Conservation (phyloP, 2,113 vertebrate species). For the Pycnonotus jocosus region DNA sequence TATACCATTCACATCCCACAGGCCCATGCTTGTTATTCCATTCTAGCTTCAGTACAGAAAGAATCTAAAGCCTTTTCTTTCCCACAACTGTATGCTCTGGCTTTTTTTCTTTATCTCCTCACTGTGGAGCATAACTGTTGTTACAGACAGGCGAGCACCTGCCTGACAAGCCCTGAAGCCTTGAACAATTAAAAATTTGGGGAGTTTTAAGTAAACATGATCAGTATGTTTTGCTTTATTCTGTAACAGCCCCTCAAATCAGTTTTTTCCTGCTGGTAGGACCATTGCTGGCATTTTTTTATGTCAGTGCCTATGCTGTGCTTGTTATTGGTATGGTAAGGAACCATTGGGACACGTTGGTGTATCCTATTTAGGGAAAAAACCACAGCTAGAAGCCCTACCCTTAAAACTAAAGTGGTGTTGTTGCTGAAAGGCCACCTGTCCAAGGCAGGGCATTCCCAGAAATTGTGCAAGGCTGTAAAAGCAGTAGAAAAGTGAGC, state of each 20-base stretch:
- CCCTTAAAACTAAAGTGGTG: accelerated
- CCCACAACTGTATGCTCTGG: neutral
- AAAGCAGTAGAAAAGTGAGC: neutral
- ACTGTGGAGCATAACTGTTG: accelerated
- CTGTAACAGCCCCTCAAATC: neutral
- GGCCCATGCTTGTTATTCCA: neutral
- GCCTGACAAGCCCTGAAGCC: neutral
- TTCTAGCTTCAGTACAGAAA: neutral
- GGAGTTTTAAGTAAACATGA: neutral
- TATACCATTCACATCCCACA: too few species aligned
- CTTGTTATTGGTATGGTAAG: neutral
- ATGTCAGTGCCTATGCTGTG: neutral
- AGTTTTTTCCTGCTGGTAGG: neutral
- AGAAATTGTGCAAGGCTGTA: neutral
- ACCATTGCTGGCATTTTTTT: neutral
- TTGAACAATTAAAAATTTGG: neutral
- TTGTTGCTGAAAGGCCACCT: accelerated
- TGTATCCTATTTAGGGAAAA: neutral
- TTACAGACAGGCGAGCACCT: neutral
- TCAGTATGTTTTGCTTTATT: neutral
- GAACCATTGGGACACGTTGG: neutral
- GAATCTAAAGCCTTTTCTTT: neutral
- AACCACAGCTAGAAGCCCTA: accelerated
- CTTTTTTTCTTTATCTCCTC: neutral
- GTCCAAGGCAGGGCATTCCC: neutral